A percentile compares a stretch with the other conserved stretches of the same genome.
Conservation (phyloP, 2,113 vertebrate genomes). For the Sinocyclocheilus maitianheensis region DNA sequence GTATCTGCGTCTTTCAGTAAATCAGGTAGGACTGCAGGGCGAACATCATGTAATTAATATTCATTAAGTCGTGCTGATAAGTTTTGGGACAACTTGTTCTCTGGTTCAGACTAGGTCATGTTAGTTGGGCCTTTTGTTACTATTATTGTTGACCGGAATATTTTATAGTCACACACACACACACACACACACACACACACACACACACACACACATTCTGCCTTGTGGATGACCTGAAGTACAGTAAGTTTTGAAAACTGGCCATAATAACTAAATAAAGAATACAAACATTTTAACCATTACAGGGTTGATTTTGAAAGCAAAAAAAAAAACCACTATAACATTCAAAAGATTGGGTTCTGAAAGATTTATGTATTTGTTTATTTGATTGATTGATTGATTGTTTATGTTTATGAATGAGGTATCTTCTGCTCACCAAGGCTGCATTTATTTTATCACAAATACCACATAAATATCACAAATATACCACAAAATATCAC, state of each 20-base stretch:
- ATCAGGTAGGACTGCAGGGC: not conserved
- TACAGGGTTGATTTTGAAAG: too few relatives aligned
- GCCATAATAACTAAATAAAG: not conserved
- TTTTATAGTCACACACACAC: not conserved
- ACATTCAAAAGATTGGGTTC: too few relatives aligned
- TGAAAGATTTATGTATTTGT: too few relatives aligned
- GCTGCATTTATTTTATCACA: too few relatives aligned
- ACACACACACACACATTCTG: not conserved
- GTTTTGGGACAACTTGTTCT: not conserved
- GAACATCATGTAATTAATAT: not conserved
- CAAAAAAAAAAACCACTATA: too few relatives aligned
- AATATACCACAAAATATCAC: too few relatives aligned
- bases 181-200: too few relatives aligned
- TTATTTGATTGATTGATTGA: too few relatives aligned
- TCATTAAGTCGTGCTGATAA: not conserved
- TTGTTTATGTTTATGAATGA: too few relatives aligned
- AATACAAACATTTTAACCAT: too few relatives aligned
- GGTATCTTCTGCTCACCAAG: too few relatives aligned
- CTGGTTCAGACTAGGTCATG: not conserved
- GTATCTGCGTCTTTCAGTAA: not conserved
- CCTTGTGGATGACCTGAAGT: not conserved
- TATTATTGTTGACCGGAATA: not conserved
- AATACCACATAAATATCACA: too few relatives aligned
- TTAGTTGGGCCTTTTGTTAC: not conserved
- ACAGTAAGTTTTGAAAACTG: constrained; percentile 9